These are phyloP conservation scores for Clarias fuscus DNA, from an alignment of 2,797 vertebrate genomes.

Conservation along the genomic window DNA sequence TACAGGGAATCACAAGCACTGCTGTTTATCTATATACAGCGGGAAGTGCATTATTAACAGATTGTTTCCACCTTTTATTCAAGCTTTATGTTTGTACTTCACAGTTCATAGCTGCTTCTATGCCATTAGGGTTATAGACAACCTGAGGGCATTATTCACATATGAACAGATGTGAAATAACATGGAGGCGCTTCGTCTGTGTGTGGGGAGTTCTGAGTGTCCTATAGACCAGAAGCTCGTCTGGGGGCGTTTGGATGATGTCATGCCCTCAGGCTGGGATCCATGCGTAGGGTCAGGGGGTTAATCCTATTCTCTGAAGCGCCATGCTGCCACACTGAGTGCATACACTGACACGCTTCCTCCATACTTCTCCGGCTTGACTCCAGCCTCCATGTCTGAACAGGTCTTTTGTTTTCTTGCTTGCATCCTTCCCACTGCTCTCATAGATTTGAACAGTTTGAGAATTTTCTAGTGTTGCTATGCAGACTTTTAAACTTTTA, in stretches of 20 bases:
- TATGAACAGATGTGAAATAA: background rate
- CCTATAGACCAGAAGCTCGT: conserved; percentile 12
- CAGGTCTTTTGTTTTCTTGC: conserved; percentile 45
- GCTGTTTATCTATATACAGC: background rate
- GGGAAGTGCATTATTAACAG: background rate
- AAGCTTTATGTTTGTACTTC: background rate
- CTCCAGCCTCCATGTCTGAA: conserved; percentile 34
- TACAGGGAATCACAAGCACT: conserved; percentile 6
- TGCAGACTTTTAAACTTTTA: conserved; percentile 1
- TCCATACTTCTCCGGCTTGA: conserved; percentile 16
- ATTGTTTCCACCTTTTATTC: background rate
- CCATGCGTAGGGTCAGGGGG: conserved; percentile 31
- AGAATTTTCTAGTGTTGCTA: conserved; percentile 40
- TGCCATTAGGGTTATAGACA: background rate
- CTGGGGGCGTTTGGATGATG: conserved; percentile 44
- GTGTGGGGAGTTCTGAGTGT: conserved; percentile 14
- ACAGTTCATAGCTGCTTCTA: background rate
- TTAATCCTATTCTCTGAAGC: conserved; percentile 18
- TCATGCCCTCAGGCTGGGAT: conserved; percentile 39
- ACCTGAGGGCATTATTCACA: background rate
- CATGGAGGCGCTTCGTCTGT: conserved; percentile 23
- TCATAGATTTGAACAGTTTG: conserved; percentile 36
- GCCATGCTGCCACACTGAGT: conserved; percentile 25
- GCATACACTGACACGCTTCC: conserved; percentile 25
- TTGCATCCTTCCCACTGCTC: conserved; percentile 24